Percentiles rank a stretch among this genome's conserved stretches.
Conservation (phyloP, 2,797 vertebrate species). For the Zenarchopterus dispar region DNA sequence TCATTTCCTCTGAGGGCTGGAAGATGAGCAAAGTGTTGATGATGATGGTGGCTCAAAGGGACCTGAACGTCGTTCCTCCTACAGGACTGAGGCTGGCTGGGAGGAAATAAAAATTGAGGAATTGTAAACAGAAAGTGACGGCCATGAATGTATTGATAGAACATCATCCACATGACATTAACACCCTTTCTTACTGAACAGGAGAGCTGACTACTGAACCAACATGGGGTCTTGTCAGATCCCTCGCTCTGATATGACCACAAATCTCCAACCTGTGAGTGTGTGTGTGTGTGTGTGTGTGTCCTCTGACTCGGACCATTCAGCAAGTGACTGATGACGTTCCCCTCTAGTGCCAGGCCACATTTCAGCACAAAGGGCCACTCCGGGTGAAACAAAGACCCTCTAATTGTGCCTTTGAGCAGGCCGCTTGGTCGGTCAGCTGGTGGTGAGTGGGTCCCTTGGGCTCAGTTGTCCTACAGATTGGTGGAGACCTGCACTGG, state of each 20-base stretch:
- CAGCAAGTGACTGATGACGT: slow-evolving; percentile 79
- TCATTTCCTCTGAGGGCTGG: slow-evolving; percentile 14
- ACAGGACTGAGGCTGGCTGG: background rate
- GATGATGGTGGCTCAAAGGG: too few species aligned
- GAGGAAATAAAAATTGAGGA: background rate
- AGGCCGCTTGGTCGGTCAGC: slow-evolving; percentile 77
- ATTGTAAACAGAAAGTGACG: slow-evolving; percentile 11
- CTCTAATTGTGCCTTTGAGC: slow-evolving; percentile 85
- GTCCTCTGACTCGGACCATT: slow-evolving; percentile 54
- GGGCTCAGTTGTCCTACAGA: slow-evolving; percentile 61
- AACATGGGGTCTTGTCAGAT: slow-evolving; percentile 52
- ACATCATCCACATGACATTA: slow-evolving; percentile 32
- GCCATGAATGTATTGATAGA: slow-evolving; percentile 36
- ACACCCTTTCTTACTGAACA: slow-evolving; percentile 33
- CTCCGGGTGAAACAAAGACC: slow-evolving; percentile 69
- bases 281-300: slow-evolving; percentile 32
- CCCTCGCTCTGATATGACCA: slow-evolving; percentile 39
- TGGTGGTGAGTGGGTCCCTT: slow-evolving; percentile 78
- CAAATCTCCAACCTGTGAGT: slow-evolving; percentile 54
- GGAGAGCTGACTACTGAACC: slow-evolving; percentile 46
- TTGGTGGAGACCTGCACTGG: slow-evolving; percentile 58
- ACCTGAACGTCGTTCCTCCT: background rate
- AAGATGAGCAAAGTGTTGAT: background rate
- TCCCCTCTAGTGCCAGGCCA: slow-evolving; percentile 64
- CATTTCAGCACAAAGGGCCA: slow-evolving; percentile 71